Evolutionary conservation across 2,797 vertebrate species (phyloP).

Genomic region (Centroberyx gerrardi): DNA sequence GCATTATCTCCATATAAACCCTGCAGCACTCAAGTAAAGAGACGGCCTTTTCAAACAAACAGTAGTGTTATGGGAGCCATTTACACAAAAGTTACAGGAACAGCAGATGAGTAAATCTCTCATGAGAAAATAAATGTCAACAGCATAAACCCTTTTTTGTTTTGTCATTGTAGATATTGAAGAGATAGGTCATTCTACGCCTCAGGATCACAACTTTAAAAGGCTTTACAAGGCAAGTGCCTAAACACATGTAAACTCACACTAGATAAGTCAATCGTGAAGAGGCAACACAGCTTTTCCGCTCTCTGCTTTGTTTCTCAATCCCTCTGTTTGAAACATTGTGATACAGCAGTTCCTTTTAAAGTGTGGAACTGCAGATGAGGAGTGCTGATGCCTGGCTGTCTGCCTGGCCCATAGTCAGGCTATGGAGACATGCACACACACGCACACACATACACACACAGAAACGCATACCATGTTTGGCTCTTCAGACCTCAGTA

Average conservation of each 20-base stretch:
- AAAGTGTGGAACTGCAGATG: conserved; percentile 72
- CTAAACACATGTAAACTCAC: conserved; percentile 70
- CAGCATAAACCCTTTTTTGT: conserved; percentile 16
- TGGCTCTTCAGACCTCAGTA: conserved; percentile 56
- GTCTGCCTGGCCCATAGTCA: conserved; percentile 60
- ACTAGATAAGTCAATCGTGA: conserved; percentile 43
- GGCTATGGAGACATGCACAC: conserved; percentile 53
- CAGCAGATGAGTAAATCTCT: neutral
- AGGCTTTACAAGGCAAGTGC: conserved; percentile 58
- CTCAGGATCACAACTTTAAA: conserved; percentile 44
- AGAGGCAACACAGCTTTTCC: conserved; percentile 35
- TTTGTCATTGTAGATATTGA: conserved; percentile 34
- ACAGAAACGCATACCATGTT: conserved; percentile 64
- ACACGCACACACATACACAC: conserved; percentile 24
- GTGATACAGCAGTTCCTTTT: conserved; percentile 78
- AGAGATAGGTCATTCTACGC: conserved; percentile 19
- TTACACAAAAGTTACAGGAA: conserved; percentile 6
- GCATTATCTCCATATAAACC: conserved; percentile 43
- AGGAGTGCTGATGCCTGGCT: conserved; percentile 51
- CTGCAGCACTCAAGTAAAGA: neutral
- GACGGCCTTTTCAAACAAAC: conserved; percentile 12
- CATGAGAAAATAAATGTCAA: conserved; percentile 53
- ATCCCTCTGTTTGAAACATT: conserved; percentile 62
- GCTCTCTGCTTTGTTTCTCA: conserved; percentile 69
- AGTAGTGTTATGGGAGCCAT: conserved; percentile 5